Percentiles rank a stretch among this genome's conserved stretches.
Evolutionary conservation across 2,113 vertebrate genomes (phyloP).

Genomic region (rabbit (Oryctolagus cuniculus)): DNA sequence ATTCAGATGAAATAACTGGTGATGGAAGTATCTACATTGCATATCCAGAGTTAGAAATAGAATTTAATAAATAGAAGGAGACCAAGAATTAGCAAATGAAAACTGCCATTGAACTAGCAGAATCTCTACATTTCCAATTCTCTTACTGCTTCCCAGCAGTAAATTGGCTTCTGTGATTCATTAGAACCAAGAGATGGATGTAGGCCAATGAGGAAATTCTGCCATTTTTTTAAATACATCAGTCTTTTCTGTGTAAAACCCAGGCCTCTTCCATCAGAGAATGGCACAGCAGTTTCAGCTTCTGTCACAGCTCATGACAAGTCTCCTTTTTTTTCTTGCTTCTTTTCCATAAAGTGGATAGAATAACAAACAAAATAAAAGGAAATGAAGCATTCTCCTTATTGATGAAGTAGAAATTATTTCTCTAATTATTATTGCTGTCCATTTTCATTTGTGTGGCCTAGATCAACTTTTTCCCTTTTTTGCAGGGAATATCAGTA

Average conservation of each 20-base stretch:
- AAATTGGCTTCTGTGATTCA: background rate
- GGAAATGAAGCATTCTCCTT: background rate
- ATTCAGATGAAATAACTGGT: background rate
- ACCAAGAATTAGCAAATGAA: constrained; percentile 17
- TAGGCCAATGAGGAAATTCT: constrained; percentile 7
- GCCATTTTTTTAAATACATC: background rate
- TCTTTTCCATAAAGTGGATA: background rate
- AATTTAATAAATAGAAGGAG: background rate
- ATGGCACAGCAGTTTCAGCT: background rate
- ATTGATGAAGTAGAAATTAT: background rate
- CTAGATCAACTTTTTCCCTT: background rate
- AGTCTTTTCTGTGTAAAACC: background rate
- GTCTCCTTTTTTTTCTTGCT: background rate
- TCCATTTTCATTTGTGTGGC: background rate
- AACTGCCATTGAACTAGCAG: background rate
- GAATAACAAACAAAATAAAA: background rate
- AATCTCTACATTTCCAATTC: constrained; percentile 34
- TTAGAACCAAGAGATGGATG: background rate
- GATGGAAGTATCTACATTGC: background rate
- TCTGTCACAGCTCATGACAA: background rate
- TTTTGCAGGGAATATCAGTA: background rate
- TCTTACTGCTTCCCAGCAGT: background rate
- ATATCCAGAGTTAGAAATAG: background rate
- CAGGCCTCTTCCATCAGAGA: background rate
- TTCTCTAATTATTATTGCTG: background rate